phyloP scores from a whole-genome alignment of 2,888 invertebrate genomes.

The Serrognathus titanus region DNA sequence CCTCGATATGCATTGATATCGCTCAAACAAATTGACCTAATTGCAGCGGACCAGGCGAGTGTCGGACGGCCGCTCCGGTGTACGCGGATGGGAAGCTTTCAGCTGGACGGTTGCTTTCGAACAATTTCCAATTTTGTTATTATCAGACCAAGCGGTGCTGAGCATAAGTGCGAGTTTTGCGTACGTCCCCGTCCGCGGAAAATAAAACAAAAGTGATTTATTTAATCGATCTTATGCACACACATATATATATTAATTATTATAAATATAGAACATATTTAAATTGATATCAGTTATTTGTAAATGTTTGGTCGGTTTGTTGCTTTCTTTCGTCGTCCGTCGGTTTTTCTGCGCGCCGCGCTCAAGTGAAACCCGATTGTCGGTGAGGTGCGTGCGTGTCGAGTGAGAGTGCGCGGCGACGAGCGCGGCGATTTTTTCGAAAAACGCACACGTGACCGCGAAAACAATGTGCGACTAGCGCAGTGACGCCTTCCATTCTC shows the following conservation, averaged over 20 bases:
- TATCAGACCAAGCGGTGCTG: slow-evolving; percentile 20
- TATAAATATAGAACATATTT: slow-evolving; percentile 47
- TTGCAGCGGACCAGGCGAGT: slow-evolving; percentile 27
- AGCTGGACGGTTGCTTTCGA: neutral
- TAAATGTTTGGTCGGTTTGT: slow-evolving; percentile 28
- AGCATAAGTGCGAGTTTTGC: slow-evolving; percentile 43
- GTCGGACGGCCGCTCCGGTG: neutral
- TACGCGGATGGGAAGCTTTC: no score
- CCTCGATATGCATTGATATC: slow-evolving; percentile 36
- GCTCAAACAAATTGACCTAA: slow-evolving; percentile 43
- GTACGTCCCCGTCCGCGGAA: slow-evolving; percentile 33
- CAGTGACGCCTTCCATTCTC: no score
- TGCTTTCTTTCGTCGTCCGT: neutral
- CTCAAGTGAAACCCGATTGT: neutral
- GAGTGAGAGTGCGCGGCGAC: no score
- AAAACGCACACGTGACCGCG: neutral
- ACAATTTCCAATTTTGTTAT: slow-evolving; percentile 20
- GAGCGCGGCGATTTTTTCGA: neutral
- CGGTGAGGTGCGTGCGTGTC: no score
- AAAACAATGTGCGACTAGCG: no score
- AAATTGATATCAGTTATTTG: slow-evolving; percentile 43
- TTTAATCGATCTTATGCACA: slow-evolving; percentile 25
- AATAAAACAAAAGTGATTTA: slow-evolving; percentile 43
- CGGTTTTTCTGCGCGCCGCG: neutral
- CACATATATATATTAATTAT: slow-evolving; percentile 41